A percentile compares a stretch with the other conserved stretches of the same genome.
Conservation (phyloP, 2,113 vertebrate genomes). For the Mus pahari region DNA sequence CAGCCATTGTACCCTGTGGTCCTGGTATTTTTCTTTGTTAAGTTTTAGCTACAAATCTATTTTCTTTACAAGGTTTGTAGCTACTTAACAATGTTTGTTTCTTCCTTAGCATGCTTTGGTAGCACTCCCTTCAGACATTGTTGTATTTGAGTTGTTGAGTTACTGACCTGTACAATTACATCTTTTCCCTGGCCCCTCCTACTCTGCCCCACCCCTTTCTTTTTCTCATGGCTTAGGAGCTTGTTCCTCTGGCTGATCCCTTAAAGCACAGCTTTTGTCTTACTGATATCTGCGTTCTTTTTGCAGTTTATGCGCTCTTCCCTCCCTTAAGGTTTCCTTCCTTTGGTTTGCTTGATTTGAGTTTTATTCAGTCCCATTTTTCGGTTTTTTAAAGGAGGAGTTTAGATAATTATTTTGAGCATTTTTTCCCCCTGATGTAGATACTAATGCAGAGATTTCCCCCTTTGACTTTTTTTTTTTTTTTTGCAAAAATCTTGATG, state of each 20-base stretch:
- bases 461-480: neutral
- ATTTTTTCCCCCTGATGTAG: neutral
- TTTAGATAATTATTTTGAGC: neutral
- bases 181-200: neutral
- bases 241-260: neutral
- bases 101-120: neutral
- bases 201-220: neutral
- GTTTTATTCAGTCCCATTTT: neutral
- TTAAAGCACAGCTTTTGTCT: neutral
- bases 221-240: neutral
- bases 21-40: slow-evolving; percentile 46
- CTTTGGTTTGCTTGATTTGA: neutral
- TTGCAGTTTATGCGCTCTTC: neutral
- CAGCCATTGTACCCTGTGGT: neutral
- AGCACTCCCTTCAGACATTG: neutral
- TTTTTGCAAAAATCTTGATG: neutral
- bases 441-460: neutral
- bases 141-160: neutral
- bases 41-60: slow-evolving; percentile 21
- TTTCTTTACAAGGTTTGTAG: slow-evolving; percentile 12
- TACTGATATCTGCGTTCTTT: neutral
- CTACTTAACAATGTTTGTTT: neutral
- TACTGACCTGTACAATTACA: neutral
- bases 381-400: neutral
- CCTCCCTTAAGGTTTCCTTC: neutral